These are phyloP conservation scores for Teleogryllus oceanicus DNA, from an alignment of 2,888 invertebrate species.

Conservation along the genomic window DNA sequence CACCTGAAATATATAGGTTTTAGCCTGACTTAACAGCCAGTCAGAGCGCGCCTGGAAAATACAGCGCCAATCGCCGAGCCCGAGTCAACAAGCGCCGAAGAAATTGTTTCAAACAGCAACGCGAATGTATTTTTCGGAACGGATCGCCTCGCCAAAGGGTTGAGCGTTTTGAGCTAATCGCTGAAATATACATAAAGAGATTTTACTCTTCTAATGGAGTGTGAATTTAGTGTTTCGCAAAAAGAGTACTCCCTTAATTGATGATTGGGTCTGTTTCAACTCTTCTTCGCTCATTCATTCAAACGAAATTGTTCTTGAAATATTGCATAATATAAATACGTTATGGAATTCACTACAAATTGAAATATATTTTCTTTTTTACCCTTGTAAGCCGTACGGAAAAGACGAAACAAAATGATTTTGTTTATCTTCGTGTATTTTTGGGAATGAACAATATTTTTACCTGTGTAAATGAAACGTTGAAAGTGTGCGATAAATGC, in stretches of 20 bases:
- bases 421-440: too few relatives aligned
- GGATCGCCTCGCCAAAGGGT: neutral
- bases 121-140: neutral
- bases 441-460: too few relatives aligned
- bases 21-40: slow-evolving; percentile 6
- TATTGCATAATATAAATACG: too few relatives aligned
- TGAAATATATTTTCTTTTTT: too few relatives aligned
- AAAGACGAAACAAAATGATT: too few relatives aligned
- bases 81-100: neutral
- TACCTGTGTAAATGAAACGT: too few relatives aligned
- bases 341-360: too few relatives aligned
- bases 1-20: slow-evolving; percentile 18
- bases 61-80: neutral
- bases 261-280: neutral
- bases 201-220: neutral
- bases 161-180: neutral
- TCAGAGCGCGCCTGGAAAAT: slow-evolving; percentile 5
- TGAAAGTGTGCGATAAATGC: too few relatives aligned
- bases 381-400: too few relatives aligned
- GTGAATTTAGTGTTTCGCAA: neutral
- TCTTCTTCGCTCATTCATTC: neutral
- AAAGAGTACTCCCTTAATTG: neutral
- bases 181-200: neutral
- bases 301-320: too few relatives aligned
- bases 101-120: too few relatives aligned